phyloP scores from a whole-genome alignment of 23 tunicate genomes.

The Phallusia fumigata region DNA sequence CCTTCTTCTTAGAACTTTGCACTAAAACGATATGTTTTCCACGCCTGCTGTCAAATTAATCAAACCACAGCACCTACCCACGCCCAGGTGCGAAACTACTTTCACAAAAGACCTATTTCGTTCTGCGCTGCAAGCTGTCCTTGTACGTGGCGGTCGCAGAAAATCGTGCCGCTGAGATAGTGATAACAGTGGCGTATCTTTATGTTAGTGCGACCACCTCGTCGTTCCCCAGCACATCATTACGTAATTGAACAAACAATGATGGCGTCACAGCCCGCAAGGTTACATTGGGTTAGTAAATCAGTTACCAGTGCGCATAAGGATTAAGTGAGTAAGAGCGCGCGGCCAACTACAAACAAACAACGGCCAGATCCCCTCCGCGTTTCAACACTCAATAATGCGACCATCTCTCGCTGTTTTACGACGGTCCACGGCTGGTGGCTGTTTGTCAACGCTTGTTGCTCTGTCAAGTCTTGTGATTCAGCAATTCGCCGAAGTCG shows the following conservation, averaged over 20 bases:
- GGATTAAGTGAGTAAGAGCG: neutral
- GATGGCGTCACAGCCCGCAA: conserved; percentile 8
- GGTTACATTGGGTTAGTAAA: neutral
- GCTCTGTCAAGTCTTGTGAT: neutral
- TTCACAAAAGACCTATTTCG: no score
- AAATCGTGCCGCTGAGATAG: no score
- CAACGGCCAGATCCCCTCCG: neutral
- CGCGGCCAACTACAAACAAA: neutral
- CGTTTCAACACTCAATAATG: neutral
- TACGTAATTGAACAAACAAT: neutral
- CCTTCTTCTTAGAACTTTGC: no score
- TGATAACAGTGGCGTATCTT: no score
- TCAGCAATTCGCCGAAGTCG: no score
- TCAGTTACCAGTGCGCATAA: neutral
- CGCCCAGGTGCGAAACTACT: no score
- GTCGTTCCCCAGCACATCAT: neutral
- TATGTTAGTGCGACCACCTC: no score
- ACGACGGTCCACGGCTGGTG: conserved; percentile 1
- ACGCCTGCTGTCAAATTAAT: no score
- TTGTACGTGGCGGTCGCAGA: no score
- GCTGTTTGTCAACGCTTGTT: neutral
- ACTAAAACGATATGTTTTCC: no score
- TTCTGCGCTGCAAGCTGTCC: no score
- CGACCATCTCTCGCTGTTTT: conserved; percentile 8
- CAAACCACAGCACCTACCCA: no score